phyloP scores from a whole-genome alignment of 2,888 invertebrate species.

The Gastracanthus pulcherrimus region DNA sequence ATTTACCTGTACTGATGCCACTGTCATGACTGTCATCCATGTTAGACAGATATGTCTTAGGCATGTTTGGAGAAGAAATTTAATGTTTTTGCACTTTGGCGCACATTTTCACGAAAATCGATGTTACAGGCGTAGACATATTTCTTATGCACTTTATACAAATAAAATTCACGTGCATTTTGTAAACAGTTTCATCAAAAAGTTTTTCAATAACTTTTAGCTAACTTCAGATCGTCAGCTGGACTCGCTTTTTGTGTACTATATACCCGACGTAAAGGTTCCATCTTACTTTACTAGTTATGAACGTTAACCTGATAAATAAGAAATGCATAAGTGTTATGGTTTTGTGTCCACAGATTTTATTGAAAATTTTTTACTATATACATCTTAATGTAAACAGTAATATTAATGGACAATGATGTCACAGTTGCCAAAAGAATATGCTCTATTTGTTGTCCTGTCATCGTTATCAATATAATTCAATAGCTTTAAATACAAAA shows the following conservation, averaged over 20 bases:
- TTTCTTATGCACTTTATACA: conserved; percentile 14
- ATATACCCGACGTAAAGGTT: not conserved
- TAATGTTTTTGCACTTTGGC: not conserved
- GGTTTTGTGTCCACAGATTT: conserved; percentile 61
- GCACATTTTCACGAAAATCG: conserved; percentile 15
- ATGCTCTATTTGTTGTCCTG: conserved; percentile 1
- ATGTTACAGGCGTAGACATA: too few species aligned
- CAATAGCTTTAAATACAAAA: conserved; percentile 22
- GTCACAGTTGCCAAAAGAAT: conserved; percentile 69
- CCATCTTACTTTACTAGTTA: not conserved
- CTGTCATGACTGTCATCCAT: conserved; percentile 27
- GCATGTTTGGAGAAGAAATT: conserved; percentile 3
- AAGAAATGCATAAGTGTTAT: conserved; percentile 28
- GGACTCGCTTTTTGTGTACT: not conserved
- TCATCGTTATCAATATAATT: not conserved
- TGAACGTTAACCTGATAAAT: not conserved
- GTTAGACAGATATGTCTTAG: not conserved
- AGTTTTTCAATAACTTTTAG: not conserved
- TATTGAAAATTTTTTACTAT: conserved; percentile 68
- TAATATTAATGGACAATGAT: conserved; percentile 71
- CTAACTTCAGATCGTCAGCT: conserved; percentile 36
- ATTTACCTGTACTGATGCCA: conserved; percentile 32
- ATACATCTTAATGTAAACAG: conserved; percentile 72
- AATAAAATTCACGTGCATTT: conserved; percentile 51
- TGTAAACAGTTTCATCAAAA: conserved; percentile 43